A percentile compares a stretch with the other conserved stretches of the same genome.
These are phyloP conservation scores for Prunella fulvescens DNA, from an alignment of 2,113 vertebrate genomes.

Conservation along the genomic window DNA sequence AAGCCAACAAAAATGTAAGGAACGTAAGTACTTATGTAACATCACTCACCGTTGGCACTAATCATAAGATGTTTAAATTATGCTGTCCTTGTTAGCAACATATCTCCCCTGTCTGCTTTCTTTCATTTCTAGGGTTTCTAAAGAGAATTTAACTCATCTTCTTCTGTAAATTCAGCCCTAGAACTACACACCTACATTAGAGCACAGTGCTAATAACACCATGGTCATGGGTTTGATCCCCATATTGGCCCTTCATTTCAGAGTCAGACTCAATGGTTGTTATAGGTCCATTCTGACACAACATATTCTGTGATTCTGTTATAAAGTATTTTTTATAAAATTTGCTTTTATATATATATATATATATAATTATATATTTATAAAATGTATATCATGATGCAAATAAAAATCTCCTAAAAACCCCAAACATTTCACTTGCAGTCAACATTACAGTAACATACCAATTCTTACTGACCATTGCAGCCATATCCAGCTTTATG, in stretches of 20 bases:
- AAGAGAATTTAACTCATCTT: neutral
- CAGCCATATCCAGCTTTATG: neutral
- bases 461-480: neutral
- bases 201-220: neutral
- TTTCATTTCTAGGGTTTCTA: neutral
- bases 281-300: neutral
- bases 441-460: neutral
- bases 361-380: too few relatives aligned
- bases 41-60: neutral
- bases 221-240: neutral
- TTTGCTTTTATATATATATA: too few relatives aligned
- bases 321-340: neutral
- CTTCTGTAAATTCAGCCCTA: neutral
- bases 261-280: rapidly evolving
- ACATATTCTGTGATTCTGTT: neutral
- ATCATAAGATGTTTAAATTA: neutral
- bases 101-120: neutral
- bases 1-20: neutral
- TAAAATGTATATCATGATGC: neutral
- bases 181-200: neutral
- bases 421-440: neutral
- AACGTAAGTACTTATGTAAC: rapidly evolving
- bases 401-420: neutral
- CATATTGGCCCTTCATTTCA: neutral
- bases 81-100: neutral